Base-by-base conservation (phyloP, 2,113 vertebrate genomes). In the Axis porcinus region DNA sequence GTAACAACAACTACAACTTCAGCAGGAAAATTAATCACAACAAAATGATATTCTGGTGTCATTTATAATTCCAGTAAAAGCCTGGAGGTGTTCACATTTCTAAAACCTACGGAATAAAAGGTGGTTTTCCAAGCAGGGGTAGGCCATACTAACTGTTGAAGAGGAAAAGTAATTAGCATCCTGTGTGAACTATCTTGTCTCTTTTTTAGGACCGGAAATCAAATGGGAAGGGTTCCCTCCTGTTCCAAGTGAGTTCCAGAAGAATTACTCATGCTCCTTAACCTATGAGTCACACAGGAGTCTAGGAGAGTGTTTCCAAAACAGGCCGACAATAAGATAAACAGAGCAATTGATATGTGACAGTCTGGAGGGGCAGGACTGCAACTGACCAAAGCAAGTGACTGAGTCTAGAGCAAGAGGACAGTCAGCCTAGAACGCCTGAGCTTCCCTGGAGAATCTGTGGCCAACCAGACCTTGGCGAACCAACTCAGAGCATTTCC, bases 191-290 rank as follows among this genome's bases (percentile, higher is more conserved):
- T 98, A 98, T 97, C 97, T 97, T 97, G 97, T 98, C 98, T 98
- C n/a, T 98, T 97, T 98, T 98, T 97, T 97, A 98, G 98, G 98
- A 98, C 98, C 98, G 98, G 98, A 99, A 99, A 97, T 97, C 95
- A 84, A 98, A 97, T 97, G 97, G 97, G 97, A 99, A 99, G 98
- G 98, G 97, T 99, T 98, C 98, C 97, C 98, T 98, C 97, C 97
- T 95, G 84, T 97, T 98, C 97, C 94, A 97, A 97, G 91, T 28
- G 89, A 98, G 97, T 98, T 98, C 98, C 98, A 98, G 97, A 98
- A 98, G 98, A 98, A 98, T 99, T 99, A 98, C 96, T 98, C 98
- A 99, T 54, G 91, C 96, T 98, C 97, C 97, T 97, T 98, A 93
- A 97, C 98, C 98, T 97, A 98, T 99, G 98, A 99, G 98, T 99